Base-by-base conservation (phyloP, 2,888 invertebrate genomes). In the Tinea trinotella region DNA sequence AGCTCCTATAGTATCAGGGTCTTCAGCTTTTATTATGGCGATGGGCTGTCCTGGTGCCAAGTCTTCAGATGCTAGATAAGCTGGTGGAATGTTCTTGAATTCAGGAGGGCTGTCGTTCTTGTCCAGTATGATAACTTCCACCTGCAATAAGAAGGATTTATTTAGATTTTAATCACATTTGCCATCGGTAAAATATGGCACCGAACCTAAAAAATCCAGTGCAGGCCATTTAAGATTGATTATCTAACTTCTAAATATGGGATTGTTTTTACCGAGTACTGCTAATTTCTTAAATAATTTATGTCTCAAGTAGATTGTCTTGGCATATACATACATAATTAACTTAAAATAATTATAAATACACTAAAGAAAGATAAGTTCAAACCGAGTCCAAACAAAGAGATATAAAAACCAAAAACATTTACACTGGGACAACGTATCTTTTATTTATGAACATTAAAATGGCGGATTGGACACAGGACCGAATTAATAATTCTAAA, bases 91-190 rank as follows among this genome's bases (percentile, higher is more conserved):
- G 59, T 92, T 90, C 62, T 90, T 90, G 87, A 96, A 95, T 54
- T 91, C 90, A 2, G 98, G 98, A n/a, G 97, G 96, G 66, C 95
- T 96, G 87, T 98, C 98, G 76, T 98, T 98, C 79, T 93, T 93
- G 83, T 98, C 98, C 72, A 94, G 76, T 54, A 97, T 92, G 56
- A 90, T 91, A 62, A 97, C 91, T 75, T 90, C 90, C 63, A 96
- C 93, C 96, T 97, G 91, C 18, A 89, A 90, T 63, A 61, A 70
- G 66, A 64, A 75, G n/a, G 30, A 10, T 30, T 30, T 30, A 65
- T 58, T 59, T 40, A 40, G 13, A 13, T 40, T n/a, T n/a, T n/a
- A n/a, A n/a, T n/a, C n/a, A n/a, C n/a, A n/a, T n/a, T n/a, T n/a
- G n/a, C n/a, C n/a, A n/a, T n/a, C n/a, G n/a, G n/a, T n/a, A n/a